A percentile compares a stretch with the other conserved stretches of the same genome.
Evolutionary conservation across 2,888 invertebrate genomes (phyloP).

Genomic region (Euzophera pinguis): DNA sequence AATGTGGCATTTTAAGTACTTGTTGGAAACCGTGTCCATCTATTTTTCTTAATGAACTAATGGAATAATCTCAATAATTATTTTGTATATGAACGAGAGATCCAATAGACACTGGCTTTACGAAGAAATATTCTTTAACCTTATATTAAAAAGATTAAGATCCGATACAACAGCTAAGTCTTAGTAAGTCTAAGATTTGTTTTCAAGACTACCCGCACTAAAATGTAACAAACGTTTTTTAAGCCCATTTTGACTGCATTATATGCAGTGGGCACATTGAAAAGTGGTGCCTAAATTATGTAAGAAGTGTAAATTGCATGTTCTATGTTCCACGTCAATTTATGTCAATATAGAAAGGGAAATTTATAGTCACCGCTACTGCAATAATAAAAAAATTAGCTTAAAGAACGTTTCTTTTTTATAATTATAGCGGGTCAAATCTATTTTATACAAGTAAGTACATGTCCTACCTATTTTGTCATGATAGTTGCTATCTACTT

Average conservation of each 20-base stretch:
- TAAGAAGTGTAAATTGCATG: too few species aligned
- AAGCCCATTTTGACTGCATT: too few species aligned
- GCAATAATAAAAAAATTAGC: too few species aligned
- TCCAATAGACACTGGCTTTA: conserved; percentile 58
- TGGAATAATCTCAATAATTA: conserved; percentile 74
- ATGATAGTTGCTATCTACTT: conserved; percentile 1
- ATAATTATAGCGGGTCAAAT: too few species aligned
- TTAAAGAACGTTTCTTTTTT: too few species aligned
- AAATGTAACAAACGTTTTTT: too few species aligned
- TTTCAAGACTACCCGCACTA: not conserved
- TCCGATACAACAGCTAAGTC: conserved; percentile 8
- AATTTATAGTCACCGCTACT: too few species aligned
- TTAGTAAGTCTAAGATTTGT: not conserved
- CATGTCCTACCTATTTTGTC: conserved; percentile 6
- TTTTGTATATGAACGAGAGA: conserved; percentile 63
- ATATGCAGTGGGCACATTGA: too few species aligned
- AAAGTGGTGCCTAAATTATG: too few species aligned
- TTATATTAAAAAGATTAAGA: conserved; percentile 3
- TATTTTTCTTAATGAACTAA: conserved; percentile 66
- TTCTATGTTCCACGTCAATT: too few species aligned
- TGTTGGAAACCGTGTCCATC: not conserved
- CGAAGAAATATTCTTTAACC: conserved; percentile 25
- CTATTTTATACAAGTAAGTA: not conserved
- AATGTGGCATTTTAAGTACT: conserved; percentile 7
- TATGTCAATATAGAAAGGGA: too few species aligned